Evolutionary conservation across 2,113 vertebrate species (phyloP).

Genomic region (Desmodus rotundus): DNA sequence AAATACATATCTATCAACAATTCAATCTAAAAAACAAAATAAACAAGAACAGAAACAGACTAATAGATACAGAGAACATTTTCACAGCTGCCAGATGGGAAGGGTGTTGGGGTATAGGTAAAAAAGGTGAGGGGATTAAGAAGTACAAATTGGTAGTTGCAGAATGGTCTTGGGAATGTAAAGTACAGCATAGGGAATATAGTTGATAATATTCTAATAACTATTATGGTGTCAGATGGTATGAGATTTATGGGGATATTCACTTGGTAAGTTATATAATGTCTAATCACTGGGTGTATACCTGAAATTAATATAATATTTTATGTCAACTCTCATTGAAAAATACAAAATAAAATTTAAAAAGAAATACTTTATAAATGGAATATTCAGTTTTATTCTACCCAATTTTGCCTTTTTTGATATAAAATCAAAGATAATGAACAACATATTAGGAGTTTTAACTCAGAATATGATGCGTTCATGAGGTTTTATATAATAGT

Average conservation of each 20-base stretch:
- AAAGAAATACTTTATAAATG: neutral
- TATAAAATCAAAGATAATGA: constrained; percentile 12
- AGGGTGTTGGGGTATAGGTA: too few species aligned
- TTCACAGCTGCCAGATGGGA: too few species aligned
- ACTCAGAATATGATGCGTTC: neutral
- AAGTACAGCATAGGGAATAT: too few species aligned
- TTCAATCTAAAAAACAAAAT: too few species aligned
- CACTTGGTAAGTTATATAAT: neutral
- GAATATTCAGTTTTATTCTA: neutral
- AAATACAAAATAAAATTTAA: neutral
- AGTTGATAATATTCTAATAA: too few species aligned
- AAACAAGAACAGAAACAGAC: too few species aligned
- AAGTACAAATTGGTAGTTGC: too few species aligned
- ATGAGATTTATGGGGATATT: neutral
- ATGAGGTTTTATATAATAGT: constrained; percentile 16
- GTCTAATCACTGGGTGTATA: neutral
- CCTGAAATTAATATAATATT: neutral
- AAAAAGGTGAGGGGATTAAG: too few species aligned
- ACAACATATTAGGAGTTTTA: neutral
- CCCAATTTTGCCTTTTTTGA: constrained; percentile 13
- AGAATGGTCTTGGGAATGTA: too few species aligned
- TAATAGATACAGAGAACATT: too few species aligned
- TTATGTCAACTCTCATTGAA: neutral
- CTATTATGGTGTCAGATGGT: too few species aligned
- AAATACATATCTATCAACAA: too few species aligned